Conservation (phyloP, 1,140 invertebrate species). For the Mercenaria mercenaria region DNA sequence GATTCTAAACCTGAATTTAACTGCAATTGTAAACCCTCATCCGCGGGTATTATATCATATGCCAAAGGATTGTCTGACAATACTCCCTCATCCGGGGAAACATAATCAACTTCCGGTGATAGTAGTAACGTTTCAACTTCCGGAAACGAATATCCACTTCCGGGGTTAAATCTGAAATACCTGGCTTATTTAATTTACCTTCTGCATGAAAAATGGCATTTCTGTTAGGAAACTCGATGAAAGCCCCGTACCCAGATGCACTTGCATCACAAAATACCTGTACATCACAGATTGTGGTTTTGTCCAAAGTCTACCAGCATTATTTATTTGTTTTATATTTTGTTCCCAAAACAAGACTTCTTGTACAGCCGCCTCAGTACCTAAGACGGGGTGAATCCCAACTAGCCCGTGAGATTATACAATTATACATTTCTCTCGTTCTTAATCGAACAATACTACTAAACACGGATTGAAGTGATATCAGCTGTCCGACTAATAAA, state of each 20-base stretch:
- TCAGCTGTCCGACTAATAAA: background rate
- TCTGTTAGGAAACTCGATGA: background rate
- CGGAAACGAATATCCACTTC: background rate
- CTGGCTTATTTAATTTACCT: background rate
- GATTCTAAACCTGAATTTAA: no score
- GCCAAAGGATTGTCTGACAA: no score
- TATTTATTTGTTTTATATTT: constrained; percentile 20
- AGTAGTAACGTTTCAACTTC: background rate
- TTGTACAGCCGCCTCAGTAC: background rate
- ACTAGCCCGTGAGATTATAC: background rate
- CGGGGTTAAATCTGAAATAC: background rate
- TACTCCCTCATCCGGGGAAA: no score
- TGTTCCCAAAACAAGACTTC: constrained; percentile 47
- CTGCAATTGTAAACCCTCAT: no score
- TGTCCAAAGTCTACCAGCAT: background rate
- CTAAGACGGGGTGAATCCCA: constrained; percentile 31
- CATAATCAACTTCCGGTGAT: background rate
- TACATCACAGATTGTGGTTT: background rate
- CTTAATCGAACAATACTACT: background rate
- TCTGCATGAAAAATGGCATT: background rate
- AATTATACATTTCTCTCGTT: no score
- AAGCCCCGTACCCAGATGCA: constrained; percentile 28
- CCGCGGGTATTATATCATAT: no score
- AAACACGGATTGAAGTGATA: background rate
- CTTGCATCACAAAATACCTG: constrained; percentile 47